Evolutionary conservation across 1,140 invertebrate species (phyloP).

Genomic region (Nautilus pompilius): DNA sequence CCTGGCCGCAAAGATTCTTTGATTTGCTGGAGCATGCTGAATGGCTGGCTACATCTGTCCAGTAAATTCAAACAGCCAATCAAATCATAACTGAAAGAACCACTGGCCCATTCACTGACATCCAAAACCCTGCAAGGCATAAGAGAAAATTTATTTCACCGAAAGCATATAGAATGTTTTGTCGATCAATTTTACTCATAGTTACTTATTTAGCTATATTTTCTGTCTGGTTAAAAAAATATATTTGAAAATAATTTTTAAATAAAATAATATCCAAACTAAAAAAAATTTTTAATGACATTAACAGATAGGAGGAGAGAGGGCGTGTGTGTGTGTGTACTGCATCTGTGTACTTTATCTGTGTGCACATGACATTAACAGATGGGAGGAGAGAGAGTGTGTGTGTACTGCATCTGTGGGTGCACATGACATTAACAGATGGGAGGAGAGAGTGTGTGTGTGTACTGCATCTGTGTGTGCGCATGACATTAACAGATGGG

Average conservation of each 20-base stretch:
- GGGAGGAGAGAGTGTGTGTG: no score
- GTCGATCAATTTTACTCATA: background rate
- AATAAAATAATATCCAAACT: slow-evolving; percentile 1
- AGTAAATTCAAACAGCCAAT: slow-evolving; percentile 86
- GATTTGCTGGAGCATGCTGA: slow-evolving; percentile 70
- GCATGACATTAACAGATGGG: no score
- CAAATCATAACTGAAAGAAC: slow-evolving; percentile 67
- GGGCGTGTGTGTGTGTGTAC: no score
- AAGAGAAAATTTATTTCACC: background rate
- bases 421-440: no score
- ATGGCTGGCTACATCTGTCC: slow-evolving; percentile 81
- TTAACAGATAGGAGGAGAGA: no score
- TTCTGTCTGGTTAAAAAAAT: background rate
- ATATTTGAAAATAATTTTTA: background rate
- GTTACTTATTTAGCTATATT: background rate
- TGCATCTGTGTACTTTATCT: no score
- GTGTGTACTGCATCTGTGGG: no score
- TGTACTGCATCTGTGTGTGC: no score
- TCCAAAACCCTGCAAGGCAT: slow-evolving; percentile 69
- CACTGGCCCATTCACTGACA: slow-evolving; percentile 67
- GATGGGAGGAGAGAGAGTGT: no score
- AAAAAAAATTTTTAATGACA: no score
- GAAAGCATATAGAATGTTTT: no score
- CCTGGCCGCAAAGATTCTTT: slow-evolving; percentile 62
- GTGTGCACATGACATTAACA: no score